These are phyloP conservation scores for Panulirus ornatus DNA, from an alignment of 1,140 invertebrate species.

Conservation along the genomic window DNA sequence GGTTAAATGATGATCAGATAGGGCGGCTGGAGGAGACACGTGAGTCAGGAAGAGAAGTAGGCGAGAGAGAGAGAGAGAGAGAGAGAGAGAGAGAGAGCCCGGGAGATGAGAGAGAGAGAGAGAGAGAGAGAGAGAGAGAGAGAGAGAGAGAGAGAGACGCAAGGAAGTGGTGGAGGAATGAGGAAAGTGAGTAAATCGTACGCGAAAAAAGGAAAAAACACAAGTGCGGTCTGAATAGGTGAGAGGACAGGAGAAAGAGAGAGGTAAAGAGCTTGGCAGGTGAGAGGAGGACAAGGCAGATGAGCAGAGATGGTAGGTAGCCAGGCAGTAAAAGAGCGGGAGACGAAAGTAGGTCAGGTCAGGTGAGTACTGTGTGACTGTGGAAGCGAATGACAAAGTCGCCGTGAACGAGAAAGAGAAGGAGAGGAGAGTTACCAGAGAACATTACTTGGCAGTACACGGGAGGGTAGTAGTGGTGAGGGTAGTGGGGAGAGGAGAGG, in stretches of 20 bases:
- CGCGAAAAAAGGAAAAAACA: neutral
- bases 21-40: neutral
- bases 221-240: neutral
- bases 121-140: neutral
- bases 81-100: neutral
- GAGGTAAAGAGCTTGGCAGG: no score
- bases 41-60: neutral
- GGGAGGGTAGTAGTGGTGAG: neutral
- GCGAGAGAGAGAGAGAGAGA: neutral
- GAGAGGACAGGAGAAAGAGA: no score
- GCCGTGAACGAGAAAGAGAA: neutral
- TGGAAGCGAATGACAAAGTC: no score
- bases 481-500: neutral
- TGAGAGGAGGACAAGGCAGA: no score
- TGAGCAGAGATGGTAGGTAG: no score
- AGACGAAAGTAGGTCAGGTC: no score
- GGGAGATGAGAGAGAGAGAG: neutral
- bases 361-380: no score
- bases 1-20: neutral
- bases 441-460: no score
- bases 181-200: neutral
- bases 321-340: no score
- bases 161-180: neutral
- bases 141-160: neutral
- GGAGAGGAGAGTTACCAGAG: no score